Evolutionary conservation across 1,140 invertebrate genomes (phyloP).

Genomic region (Zaprionus lachaisei): DNA sequence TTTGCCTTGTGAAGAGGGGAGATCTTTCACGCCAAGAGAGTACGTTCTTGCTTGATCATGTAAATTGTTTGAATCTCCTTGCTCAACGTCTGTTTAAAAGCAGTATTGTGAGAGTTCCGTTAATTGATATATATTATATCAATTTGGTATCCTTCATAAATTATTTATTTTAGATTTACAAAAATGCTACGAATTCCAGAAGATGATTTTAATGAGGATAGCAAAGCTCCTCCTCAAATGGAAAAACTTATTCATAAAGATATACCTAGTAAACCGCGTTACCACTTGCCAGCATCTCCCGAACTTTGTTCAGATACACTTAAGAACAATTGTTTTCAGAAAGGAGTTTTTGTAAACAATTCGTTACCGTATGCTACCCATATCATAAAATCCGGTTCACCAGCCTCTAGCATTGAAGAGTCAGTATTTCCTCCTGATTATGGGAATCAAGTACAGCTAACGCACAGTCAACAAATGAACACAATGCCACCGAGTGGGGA

Average conservation of each 20-base stretch:
- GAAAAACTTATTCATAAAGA: constrained; percentile 56
- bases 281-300: constrained; percentile 51
- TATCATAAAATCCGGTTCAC: constrained; percentile 66
- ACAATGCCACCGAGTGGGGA: constrained; percentile 52
- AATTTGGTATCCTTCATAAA: not conserved
- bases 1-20: no score
- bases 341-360: constrained; percentile 48
- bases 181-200: constrained; percentile 65
- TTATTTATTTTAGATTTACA: constrained; percentile 39
- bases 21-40: no score
- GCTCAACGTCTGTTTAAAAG: not conserved
- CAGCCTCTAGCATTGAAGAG: constrained; percentile 62
- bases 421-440: constrained; percentile 54
- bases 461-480: constrained; percentile 57
- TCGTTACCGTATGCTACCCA: constrained; percentile 58
- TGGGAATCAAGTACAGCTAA: constrained; percentile 55
- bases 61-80: not conserved
- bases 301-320: constrained; percentile 58
- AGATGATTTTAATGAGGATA: constrained; percentile 64
- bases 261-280: constrained; percentile 45
- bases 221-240: constrained; percentile 48
- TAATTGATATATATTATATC: not conserved
- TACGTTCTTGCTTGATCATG: not conserved
- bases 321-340: constrained; percentile 62
- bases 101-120: not conserved